phyloP scores from a whole-genome alignment of 2,888 invertebrate species.

The Athalia cordata region DNA sequence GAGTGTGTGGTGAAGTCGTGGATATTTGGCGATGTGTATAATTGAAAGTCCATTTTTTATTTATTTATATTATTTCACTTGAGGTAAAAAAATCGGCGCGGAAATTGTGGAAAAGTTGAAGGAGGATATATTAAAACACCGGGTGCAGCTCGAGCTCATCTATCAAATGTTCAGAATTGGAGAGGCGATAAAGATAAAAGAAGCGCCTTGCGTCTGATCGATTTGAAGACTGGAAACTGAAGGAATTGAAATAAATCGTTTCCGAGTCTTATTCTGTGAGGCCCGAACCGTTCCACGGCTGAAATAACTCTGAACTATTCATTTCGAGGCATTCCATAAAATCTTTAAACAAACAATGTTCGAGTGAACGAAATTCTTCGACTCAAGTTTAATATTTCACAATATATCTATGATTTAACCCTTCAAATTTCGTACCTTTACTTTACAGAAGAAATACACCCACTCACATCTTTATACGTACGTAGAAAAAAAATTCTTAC shows the following conservation, averaged over 20 bases:
- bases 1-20: no score
- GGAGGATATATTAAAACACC: conserved; percentile 28
- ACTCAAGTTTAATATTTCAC: not conserved
- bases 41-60: not conserved
- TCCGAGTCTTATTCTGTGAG: not conserved
- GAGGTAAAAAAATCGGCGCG: conserved; percentile 5
- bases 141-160: conserved; percentile 26
- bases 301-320: conserved; percentile 10
- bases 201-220: conserved; percentile 25
- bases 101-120: not conserved
- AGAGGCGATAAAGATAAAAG: conserved; percentile 37
- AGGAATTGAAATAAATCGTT: conserved; percentile 35
- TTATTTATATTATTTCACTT: no score
- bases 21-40: no score
- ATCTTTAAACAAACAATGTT: not conserved
- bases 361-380: conserved; percentile 1
- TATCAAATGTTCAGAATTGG: conserved; percentile 17
- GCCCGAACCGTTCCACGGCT: not conserved
- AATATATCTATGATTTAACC: not conserved
- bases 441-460: no score
- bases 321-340: not conserved
- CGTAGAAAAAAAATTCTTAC: no score
- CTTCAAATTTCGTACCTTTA: not conserved
- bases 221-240: conserved; percentile 29
- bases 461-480: no score